Evolutionary conservation across 2,113 vertebrate genomes (phyloP).

Genomic region (Aplodontia rufa): DNA sequence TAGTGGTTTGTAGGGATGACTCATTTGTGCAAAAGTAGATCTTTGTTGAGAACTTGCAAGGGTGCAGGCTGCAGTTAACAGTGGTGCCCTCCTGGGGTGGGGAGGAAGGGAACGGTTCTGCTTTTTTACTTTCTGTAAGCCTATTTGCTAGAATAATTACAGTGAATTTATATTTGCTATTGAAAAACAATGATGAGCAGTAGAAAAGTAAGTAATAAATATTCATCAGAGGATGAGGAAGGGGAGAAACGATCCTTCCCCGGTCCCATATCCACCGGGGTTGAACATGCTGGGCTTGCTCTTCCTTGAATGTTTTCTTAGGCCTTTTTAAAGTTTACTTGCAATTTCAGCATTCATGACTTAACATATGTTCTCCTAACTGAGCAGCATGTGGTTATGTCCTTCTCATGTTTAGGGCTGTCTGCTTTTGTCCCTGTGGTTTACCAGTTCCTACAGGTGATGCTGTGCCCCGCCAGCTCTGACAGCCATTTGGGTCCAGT

Average conservation of each 20-base stretch:
- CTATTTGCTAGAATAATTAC: not conserved
- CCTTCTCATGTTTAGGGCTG: not conserved
- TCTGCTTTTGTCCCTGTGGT: not conserved
- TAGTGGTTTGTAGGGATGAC: not conserved
- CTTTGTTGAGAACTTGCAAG: not conserved
- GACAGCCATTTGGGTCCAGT: not conserved
- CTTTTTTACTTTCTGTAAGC: not conserved
- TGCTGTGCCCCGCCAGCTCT: not conserved
- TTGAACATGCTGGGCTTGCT: no score
- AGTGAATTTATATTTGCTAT: not conserved
- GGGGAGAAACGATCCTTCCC: not conserved
- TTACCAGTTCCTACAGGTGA: not conserved
- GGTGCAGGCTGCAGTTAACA: fast-evolving
- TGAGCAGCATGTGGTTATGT: not conserved
- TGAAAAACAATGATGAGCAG: not conserved
- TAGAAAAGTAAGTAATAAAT: not conserved
- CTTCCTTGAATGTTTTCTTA: no score
- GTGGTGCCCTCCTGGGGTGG: not conserved
- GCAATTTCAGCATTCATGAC: not conserved
- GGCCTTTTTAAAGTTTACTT: not conserved
- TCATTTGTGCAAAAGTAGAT: not conserved
- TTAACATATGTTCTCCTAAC: not conserved
- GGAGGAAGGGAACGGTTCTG: not conserved
- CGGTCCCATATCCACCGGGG: not conserved
- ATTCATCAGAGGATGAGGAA: not conserved